phyloP scores from a whole-genome alignment of 2,888 invertebrate genomes.

The Ormyrus thymus region DNA sequence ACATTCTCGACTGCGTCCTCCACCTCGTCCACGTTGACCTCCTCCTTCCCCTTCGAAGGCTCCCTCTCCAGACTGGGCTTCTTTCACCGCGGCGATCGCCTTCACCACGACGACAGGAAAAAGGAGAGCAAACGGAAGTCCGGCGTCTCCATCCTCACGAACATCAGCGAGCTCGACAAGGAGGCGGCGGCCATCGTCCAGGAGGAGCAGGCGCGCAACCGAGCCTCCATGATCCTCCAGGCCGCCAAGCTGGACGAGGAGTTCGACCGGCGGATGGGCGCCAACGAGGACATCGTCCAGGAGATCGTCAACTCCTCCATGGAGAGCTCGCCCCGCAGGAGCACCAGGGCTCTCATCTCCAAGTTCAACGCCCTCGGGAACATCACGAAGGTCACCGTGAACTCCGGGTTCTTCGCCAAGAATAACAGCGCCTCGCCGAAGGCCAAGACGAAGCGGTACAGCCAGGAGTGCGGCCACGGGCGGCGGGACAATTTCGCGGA shows the following conservation, averaged over 20 bases:
- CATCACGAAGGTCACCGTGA: constrained; percentile 77
- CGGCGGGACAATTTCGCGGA: neutral
- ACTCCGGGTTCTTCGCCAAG: constrained; percentile 76
- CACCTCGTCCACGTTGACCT: constrained; percentile 62
- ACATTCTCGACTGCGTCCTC: constrained; percentile 43
- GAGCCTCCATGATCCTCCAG: constrained; percentile 66
- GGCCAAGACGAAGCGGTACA: constrained; percentile 51
- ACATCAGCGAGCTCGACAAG: constrained; percentile 87
- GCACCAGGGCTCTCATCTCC: constrained; percentile 78
- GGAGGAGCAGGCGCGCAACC: constrained; percentile 74
- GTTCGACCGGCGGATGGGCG: constrained; percentile 58
- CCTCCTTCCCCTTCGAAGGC: constrained; percentile 72
- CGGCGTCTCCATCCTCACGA: constrained; percentile 81
- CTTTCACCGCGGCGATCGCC: constrained; percentile 66
- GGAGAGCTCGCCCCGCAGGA: constrained; percentile 67
- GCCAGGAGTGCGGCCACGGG: constrained; percentile 19
- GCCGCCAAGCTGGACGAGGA: constrained; percentile 53
- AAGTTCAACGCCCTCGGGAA: constrained; percentile 80
- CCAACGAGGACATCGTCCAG: constrained; percentile 64
- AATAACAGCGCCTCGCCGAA: constrained; percentile 60
- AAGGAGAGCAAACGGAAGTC: constrained; percentile 77
- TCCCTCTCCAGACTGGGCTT: constrained; percentile 76
- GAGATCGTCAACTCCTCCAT: constrained; percentile 67
- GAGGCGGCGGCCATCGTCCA: constrained; percentile 86
- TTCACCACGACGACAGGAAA: constrained; percentile 61